Evolutionary conservation across 2,113 vertebrate genomes (phyloP).

Genomic region (Saguinus imperator): DNA sequence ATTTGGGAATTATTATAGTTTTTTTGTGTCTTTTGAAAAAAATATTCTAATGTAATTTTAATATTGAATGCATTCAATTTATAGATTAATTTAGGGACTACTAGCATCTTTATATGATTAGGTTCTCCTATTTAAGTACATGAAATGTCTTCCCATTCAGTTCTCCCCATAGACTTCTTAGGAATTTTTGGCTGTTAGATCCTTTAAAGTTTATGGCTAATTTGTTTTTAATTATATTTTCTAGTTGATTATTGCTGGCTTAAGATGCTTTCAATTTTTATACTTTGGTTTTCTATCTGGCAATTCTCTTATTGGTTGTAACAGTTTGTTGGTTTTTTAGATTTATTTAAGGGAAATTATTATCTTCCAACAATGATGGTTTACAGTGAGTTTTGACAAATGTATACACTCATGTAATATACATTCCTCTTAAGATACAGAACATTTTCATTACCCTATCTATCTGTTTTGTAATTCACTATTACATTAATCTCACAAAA

Average conservation of each 20-base stretch:
- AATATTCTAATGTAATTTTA: conserved; percentile 9
- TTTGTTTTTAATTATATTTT: background rate
- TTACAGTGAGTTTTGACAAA: background rate
- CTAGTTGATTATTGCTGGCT: background rate
- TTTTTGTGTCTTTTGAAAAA: conserved; percentile 18
- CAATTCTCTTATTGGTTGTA: background rate
- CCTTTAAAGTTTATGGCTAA: background rate
- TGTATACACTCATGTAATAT: background rate
- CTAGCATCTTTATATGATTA: background rate
- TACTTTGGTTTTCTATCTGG: background rate
- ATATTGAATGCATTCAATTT: background rate
- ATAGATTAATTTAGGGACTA: background rate
- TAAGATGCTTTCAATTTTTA: background rate
- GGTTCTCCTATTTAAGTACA: background rate
- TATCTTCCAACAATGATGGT: background rate
- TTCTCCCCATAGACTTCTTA: background rate
- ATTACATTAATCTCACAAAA: background rate
- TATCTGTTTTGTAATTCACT: background rate
- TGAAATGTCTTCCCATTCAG: background rate
- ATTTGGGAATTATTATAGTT: background rate
- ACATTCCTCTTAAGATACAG: background rate
- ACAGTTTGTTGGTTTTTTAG: background rate
- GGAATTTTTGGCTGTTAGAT: background rate
- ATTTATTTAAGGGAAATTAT: background rate
- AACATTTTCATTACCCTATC: background rate